Evolutionary conservation across 2,797 vertebrate genomes (phyloP).

Genomic region (Clarias pachynema): DNA sequence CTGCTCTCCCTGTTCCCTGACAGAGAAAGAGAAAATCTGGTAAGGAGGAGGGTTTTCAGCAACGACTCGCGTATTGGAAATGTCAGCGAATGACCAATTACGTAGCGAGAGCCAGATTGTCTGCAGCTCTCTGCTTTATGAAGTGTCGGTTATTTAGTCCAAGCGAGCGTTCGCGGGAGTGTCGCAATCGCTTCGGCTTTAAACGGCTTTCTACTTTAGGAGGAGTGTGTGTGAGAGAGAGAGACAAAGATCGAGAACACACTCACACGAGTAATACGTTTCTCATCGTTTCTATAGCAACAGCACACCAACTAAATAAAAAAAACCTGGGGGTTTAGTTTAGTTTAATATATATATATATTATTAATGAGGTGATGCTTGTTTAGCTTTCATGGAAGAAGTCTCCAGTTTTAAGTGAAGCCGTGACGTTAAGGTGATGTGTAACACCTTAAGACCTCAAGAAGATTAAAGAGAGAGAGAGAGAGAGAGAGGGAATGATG

Average conservation of each 20-base stretch:
- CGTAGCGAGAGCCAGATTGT: conserved; percentile 51
- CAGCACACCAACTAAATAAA: neutral
- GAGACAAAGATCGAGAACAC: too few relatives aligned
- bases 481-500: neutral
- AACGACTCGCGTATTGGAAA: conserved; percentile 52
- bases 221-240: conserved; percentile 8
- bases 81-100: conserved; percentile 56
- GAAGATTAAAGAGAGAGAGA: neutral
- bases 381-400: neutral
- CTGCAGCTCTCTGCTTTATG: conserved; percentile 43
- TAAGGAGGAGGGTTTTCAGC: conserved; percentile 49
- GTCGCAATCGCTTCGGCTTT: conserved; percentile 15
- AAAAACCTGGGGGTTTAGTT: too few relatives aligned
- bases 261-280: neutral
- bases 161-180: conserved; percentile 28
- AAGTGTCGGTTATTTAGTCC: conserved; percentile 47
- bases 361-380: too few relatives aligned
- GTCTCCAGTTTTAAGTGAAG: neutral
- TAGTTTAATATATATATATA: too few relatives aligned
- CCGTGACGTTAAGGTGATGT: too few relatives aligned
- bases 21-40: conserved; percentile 52
- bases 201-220: conserved; percentile 10
- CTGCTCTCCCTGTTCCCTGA: conserved; percentile 51
- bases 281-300: neutral
- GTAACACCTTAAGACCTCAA: too few relatives aligned